Evolutionary conservation across 2,113 vertebrate genomes (phyloP).

Genomic region (Callithrix jacchus): DNA sequence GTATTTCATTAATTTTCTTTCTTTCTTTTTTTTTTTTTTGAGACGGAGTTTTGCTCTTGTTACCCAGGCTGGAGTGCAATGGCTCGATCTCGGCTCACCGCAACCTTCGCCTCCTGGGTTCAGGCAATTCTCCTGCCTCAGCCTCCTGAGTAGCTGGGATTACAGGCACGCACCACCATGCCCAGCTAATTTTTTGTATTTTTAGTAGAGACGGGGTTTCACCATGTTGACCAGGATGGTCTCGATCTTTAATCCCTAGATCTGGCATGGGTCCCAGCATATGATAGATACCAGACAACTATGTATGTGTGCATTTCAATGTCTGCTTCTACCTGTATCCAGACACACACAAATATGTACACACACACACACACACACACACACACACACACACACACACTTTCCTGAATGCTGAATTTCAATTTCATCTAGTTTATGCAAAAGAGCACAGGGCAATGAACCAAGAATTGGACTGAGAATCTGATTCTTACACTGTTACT

Average conservation of each 20-base stretch:
- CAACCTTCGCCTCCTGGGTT: no score
- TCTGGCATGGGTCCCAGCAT: not conserved
- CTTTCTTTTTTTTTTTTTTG: no score
- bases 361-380: not conserved
- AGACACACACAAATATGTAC: not conserved
- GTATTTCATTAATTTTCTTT: not conserved
- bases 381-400: not conserved
- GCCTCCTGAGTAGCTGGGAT: no score
- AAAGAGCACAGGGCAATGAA: not conserved
- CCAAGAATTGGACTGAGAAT: not conserved
- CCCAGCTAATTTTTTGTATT: no score
- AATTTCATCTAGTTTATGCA: not conserved
- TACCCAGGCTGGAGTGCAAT: no score
- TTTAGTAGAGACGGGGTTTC: no score
- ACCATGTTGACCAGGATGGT: no score
- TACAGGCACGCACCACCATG: no score
- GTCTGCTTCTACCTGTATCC: not conserved
- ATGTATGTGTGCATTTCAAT: not conserved
- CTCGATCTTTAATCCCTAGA: not conserved
- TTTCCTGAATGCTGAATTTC: not conserved
- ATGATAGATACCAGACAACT: not conserved
- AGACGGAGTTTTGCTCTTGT: no score
- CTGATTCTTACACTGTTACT: not conserved
- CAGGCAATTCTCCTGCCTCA: no score
- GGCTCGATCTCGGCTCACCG: no score